phyloP scores from a whole-genome alignment of 2,888 invertebrate species.

The Diachrysia chrysitis region DNA sequence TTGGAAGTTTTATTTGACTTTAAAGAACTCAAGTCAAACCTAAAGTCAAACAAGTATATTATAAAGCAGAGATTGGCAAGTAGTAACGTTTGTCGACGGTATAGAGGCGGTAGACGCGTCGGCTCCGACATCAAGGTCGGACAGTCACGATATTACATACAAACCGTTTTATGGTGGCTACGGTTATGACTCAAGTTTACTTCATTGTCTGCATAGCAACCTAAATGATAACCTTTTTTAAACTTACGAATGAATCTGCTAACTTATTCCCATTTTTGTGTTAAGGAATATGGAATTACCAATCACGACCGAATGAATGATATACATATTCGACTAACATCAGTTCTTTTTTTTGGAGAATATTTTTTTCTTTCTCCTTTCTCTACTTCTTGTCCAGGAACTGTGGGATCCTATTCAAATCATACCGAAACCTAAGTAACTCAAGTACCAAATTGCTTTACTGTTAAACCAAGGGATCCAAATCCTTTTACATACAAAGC shows the following conservation, averaged over 20 bases:
- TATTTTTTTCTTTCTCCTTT: too few species aligned
- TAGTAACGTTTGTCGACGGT: slow-evolving; percentile 39
- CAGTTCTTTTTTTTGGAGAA: too few species aligned
- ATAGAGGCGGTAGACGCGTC: slow-evolving; percentile 45
- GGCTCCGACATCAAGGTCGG: slow-evolving; percentile 56
- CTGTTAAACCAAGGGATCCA: too few species aligned
- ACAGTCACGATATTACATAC: slow-evolving; percentile 51
- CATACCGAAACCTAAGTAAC: too few species aligned
- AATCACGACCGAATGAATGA: too few species aligned
- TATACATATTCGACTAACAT: too few species aligned
- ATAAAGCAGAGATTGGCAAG: slow-evolving; percentile 41
- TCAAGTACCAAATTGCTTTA: too few species aligned
- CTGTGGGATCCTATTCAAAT: too few species aligned
- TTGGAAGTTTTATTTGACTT: slow-evolving; percentile 10
- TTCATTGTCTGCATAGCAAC: slow-evolving; percentile 13
- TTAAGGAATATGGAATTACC: too few species aligned
- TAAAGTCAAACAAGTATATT: slow-evolving; percentile 42
- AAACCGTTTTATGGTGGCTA: slow-evolving; percentile 21
- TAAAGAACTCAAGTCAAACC: slow-evolving; percentile 23
- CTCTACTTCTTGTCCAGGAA: too few species aligned
- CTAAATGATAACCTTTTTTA: background rate
- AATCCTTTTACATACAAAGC: too few species aligned
- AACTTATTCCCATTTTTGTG: background rate
- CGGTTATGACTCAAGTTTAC: slow-evolving; percentile 38
- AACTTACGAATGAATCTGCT: background rate